phyloP scores from a whole-genome alignment of 92 coral and sea anemone species.

The Parazoanthus atlanticus region DNA sequence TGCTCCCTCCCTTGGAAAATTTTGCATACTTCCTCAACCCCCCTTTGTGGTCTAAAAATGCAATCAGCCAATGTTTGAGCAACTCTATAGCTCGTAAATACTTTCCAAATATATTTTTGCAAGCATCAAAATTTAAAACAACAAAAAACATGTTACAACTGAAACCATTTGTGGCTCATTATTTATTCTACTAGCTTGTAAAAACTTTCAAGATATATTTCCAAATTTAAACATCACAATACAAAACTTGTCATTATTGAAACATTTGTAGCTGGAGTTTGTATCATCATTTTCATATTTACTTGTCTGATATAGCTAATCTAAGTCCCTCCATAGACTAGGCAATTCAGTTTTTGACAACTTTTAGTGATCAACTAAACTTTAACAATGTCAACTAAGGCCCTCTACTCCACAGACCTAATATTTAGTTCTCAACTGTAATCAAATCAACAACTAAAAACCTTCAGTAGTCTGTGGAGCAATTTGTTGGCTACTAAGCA shows the following conservation, averaged over 20 bases:
- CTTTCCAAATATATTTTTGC: constrained; percentile 4
- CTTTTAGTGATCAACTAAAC: too few species aligned
- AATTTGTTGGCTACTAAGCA: constrained; percentile 5
- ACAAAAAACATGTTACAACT: not conserved
- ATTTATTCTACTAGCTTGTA: constrained; percentile 26
- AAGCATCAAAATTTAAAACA: constrained; percentile 11
- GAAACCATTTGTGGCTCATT: constrained; percentile 24
- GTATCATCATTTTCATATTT: constrained; percentile 13
- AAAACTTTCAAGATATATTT: constrained; percentile 10
- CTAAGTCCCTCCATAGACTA: constrained; percentile 1
- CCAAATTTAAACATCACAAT: constrained; percentile 16
- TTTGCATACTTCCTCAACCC: constrained; percentile 13
- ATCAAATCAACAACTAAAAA: constrained; percentile 1
- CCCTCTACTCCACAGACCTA: not conserved
- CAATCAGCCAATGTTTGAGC: constrained; percentile 28
- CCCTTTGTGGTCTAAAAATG: constrained; percentile 17
- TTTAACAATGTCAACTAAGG: constrained; percentile 10
- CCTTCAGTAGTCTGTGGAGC: constrained; percentile 16
- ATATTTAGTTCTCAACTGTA: not conserved
- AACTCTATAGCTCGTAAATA: constrained; percentile 6
- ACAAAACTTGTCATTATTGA: not conserved
- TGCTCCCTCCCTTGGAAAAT: constrained; percentile 11
- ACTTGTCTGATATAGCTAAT: constrained; percentile 3
- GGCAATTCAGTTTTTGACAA: constrained; percentile 2
- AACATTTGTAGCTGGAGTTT: too few species aligned